Evolutionary conservation across 2,888 invertebrate species (phyloP), one percentile per base, ranked within the genome.

Genomic region (Notocelia uddmanniana): DNA sequence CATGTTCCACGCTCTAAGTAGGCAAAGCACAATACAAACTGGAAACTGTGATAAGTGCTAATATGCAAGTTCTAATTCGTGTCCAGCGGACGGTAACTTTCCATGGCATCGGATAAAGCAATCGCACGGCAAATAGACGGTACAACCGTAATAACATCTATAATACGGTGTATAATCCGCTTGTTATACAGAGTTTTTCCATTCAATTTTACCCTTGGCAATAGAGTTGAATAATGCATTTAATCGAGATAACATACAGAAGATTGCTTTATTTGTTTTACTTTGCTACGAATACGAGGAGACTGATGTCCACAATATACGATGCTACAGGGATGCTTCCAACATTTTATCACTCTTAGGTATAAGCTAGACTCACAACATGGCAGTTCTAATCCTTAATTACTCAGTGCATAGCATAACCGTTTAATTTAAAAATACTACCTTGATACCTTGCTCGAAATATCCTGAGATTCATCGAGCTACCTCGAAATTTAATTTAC

Each of bases 121-220:
- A 78, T 79, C 75, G 67, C 75, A 73, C 72, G 71, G 76, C 73
- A 80, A 81, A 80, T 76, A 79, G 62, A 74, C 71, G 74, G 23
- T 73, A 76, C 75, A 76, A 73, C 75, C 75, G 62, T 73, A 71
- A 73, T 76, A 75, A 69, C 73, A 70, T 69, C 72, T 31, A 73
- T 73, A 74, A 72, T 72, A 62, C 68, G 55, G 60, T 55, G 73
- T 68, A 68, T 75, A 78, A 76, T 78, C 74, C 73, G 68, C 58
- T 70, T 62, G 71, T 62, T 69, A 71, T 57, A 76, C 68, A 66
- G 67, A 72, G 68, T 70, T 75, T 68, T 74, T 75, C 73, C 60
- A 72, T 73, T 54, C 64, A 73, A 72, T 68, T 72, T 62, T 68
- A 62, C 62, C 57, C 55, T 57, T 67, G 41, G 50, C 58, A 59